Base-by-base conservation (phyloP, 2,113 vertebrate species). In the Rhadina sibilatrix region DNA sequence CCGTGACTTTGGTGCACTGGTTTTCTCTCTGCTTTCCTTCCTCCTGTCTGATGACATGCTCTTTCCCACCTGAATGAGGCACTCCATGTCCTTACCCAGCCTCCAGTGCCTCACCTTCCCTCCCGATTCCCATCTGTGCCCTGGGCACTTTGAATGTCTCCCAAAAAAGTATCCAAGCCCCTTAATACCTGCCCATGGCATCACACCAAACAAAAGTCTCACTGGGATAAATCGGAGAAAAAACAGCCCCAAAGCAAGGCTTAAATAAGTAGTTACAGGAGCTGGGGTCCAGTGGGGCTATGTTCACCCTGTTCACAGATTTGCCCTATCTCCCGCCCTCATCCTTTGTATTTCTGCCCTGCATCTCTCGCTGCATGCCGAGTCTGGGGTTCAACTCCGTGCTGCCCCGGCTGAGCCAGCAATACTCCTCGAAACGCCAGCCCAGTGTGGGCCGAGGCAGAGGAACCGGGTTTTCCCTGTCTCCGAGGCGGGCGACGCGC, bases 41-140 rank as follows among this genome's bases (percentile, higher is more conserved):
- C 47, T 84, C 28, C 31, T 66, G 19, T 47, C 71, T 56, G 31
- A 16, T 3, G 5, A 6, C 8, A 3, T 0, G 0, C 12, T 66
- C 64, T 50, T 69, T 54, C 20, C 9, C 28, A 25, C 22, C 25
- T 7, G 37, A 8, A 25, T 12, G 21, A 64, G 60, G 30, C 33
- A 40, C 40, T 24, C 56, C 10, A 3, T 7, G 33, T 31, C 40
- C n/a, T 31, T 19, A 4, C 4, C 22, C 42, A 64, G 44, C 59
- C 35, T 30, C 56, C 47, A 44, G 27, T 4, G 23, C 38, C 31
- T 49, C 87, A 14, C 22, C 27, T 54, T 72, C 60, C 31, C 7
- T 35, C 33, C 47, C 15, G 1, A 2, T 37, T 17, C 42, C 50
- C 15, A 13, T 12, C 23, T 44, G n/a, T 23, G 25, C 33, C 20